These are phyloP conservation scores for Bombus pyrosoma DNA, from an alignment of 1,140 invertebrate genomes.

Conservation along the genomic window DNA sequence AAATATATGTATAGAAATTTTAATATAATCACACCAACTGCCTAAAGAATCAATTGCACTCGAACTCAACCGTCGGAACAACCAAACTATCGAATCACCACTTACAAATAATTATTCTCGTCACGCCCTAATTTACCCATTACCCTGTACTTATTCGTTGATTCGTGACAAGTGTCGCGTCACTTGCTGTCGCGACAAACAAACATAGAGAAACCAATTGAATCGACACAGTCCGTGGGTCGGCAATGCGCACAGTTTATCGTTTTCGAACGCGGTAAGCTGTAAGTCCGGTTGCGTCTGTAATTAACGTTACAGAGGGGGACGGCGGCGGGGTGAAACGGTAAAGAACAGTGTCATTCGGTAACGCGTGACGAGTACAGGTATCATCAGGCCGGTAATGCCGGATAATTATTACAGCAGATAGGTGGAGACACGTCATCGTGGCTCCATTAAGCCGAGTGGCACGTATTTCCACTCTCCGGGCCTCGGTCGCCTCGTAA, in stretches of 20 bases:
- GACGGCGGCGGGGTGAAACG: conserved; percentile 27
- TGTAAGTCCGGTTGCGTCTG: conserved; percentile 16
- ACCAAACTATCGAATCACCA: not conserved
- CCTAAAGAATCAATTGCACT: too few species aligned
- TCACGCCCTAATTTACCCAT: not conserved
- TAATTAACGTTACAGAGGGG: conserved; percentile 66
- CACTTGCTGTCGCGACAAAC: not conserved
- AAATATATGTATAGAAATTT: too few species aligned
- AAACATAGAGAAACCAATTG: not conserved
- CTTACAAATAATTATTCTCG: not conserved
- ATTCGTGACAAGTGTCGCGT: not conserved
- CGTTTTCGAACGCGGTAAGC: conserved; percentile 6
- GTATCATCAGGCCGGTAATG: conserved; percentile 65
- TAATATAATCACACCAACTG: too few species aligned
- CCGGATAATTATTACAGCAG: conserved; percentile 68
- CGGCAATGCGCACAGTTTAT: not conserved
- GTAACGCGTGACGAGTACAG: conserved; percentile 56
- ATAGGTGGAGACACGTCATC: conserved; percentile 70
- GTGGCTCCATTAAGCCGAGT: conserved; percentile 58
- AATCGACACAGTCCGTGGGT: not conserved
- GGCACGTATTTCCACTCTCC: conserved; percentile 56
- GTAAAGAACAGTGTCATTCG: conserved; percentile 38
- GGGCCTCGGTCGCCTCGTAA: conserved; percentile 34
- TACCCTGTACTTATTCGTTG: not conserved
- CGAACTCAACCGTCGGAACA: not conserved